Conservation (phyloP, 2,113 vertebrate species). For the Bos indicus region DNA sequence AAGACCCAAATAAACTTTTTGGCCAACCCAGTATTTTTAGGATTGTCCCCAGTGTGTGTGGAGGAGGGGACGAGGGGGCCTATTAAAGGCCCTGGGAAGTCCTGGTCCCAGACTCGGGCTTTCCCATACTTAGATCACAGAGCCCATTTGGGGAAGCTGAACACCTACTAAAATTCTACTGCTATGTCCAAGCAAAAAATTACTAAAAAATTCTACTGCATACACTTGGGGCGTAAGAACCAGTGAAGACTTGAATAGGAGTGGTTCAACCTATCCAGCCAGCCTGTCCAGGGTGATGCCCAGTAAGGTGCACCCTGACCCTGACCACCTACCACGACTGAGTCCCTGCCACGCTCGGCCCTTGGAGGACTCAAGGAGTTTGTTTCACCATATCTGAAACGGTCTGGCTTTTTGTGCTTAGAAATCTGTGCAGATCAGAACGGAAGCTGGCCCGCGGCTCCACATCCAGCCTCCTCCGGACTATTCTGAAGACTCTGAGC, state of each 20-base stretch:
- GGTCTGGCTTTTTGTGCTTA: constrained; percentile 66
- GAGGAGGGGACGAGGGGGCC: background rate
- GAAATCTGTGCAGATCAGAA: constrained; percentile 90
- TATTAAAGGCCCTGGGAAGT: background rate
- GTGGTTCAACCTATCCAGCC: accelerated
- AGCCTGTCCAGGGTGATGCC: accelerated
- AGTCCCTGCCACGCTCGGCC: background rate
- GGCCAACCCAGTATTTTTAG: background rate
- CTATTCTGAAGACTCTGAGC: constrained; percentile 90
- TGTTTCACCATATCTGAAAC: background rate
- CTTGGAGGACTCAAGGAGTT: background rate
- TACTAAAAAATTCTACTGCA: background rate
- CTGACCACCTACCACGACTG: accelerated
- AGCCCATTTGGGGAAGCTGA: background rate
- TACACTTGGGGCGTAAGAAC: background rate
- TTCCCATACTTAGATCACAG: background rate
- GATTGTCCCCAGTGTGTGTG: background rate
- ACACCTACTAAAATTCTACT: background rate
- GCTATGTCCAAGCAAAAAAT: background rate
- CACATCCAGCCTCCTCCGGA: constrained; percentile 81
- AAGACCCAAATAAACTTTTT: background rate
- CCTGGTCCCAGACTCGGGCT: background rate
- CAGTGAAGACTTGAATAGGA: background rate
- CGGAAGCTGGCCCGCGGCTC: constrained; percentile 84
- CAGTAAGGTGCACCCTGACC: accelerated